Percentiles rank a stretch among this genome's conserved stretches.
Conservation (phyloP, 2,113 vertebrate species). For the Stigmatopora nigra region DNA sequence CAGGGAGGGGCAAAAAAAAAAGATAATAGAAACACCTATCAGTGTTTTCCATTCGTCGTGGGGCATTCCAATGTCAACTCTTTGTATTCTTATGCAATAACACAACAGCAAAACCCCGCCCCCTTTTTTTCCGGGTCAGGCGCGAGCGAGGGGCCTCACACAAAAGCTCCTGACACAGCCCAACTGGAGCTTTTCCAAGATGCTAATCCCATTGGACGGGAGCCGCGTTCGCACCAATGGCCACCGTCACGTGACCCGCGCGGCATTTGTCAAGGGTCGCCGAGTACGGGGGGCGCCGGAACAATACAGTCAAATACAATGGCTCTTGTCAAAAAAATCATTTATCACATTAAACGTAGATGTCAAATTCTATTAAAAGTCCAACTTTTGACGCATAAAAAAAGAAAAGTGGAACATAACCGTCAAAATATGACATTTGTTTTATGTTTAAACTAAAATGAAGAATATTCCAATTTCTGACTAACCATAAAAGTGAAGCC, state of each 20-base stretch:
- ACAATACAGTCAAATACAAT: too few species aligned
- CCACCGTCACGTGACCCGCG: constrained; percentile 14
- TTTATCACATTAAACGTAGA: too few species aligned
- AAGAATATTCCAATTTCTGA: too few species aligned
- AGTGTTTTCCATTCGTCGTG: neutral
- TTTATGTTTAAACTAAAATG: too few species aligned
- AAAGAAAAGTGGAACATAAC: too few species aligned
- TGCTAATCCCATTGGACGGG: constrained; percentile 43
- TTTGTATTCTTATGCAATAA: constrained; percentile 26
- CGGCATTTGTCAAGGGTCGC: constrained; percentile 16
- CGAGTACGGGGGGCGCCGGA: constrained; percentile 9
- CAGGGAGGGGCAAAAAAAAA: too few species aligned
- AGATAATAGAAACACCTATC: too few species aligned
- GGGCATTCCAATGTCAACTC: neutral
- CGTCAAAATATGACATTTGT: too few species aligned
- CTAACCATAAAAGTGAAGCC: too few species aligned
- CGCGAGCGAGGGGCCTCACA: constrained; percentile 9
- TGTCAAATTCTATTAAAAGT: too few species aligned
- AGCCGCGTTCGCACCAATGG: constrained; percentile 16
- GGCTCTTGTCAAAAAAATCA: too few species aligned
- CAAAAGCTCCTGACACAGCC: neutral
- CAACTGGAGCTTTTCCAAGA: constrained; percentile 10
- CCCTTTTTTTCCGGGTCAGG: constrained; percentile 9
- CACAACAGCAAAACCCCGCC: constrained; percentile 19
- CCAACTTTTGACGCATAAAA: too few species aligned